These are phyloP conservation scores for Troilus luridus DNA, from an alignment of 2,888 invertebrate genomes.

Conservation along the genomic window DNA sequence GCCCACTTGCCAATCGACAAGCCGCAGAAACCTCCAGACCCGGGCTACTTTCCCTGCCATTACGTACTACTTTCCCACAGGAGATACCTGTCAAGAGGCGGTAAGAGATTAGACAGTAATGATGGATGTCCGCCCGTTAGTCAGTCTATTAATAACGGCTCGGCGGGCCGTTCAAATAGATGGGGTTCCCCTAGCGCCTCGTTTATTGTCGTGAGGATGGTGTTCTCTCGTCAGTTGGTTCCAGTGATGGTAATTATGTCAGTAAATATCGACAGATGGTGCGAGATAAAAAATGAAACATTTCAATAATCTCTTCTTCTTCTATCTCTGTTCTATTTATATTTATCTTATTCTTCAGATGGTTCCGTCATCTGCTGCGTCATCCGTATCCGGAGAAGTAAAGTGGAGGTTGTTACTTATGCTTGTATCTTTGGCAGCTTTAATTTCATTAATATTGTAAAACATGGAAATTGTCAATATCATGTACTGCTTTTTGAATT, in stretches of 20 bases:
- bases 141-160: conserved; percentile 42
- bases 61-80: conserved; percentile 37
- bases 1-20: conserved; percentile 15
- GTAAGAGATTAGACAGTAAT: conserved; percentile 39
- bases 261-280: neutral
- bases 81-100: conserved; percentile 2
- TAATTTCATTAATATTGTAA: too few species aligned
- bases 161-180: neutral
- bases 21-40: conserved; percentile 2
- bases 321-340: too few species aligned
- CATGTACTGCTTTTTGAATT: too few species aligned
- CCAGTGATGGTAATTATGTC: neutral
- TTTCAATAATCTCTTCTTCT: neutral
- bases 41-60: conserved; percentile 1
- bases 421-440: too few species aligned
- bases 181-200: conserved; percentile 18
- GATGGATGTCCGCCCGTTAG: conserved; percentile 42
- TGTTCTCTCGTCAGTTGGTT: neutral
- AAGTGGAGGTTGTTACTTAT: too few species aligned
- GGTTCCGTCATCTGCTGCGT: too few species aligned
- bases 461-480: too few species aligned
- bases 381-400: too few species aligned
- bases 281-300: neutral
- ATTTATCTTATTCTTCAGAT: too few species aligned
- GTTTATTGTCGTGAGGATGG: conserved; percentile 7